Percentiles rank a stretch among this genome's conserved stretches.
Evolutionary conservation across 2,797 vertebrate species (phyloP).

Genomic region (Propithecus deckenii): DNA sequence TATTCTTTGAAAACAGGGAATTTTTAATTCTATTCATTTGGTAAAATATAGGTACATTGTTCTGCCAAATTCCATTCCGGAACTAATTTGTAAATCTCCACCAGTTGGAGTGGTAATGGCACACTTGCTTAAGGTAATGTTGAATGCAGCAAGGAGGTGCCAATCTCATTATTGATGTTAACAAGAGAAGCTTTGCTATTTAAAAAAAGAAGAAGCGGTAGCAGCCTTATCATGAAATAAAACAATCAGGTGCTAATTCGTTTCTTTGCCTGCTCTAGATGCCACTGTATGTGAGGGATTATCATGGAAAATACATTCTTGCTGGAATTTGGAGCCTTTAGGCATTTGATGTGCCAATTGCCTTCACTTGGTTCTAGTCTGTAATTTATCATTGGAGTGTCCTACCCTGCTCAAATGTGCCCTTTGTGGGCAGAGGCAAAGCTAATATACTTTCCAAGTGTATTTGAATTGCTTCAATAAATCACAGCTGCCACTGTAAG

Average conservation of each 20-base stretch:
- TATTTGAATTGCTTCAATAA: conserved; percentile 88
- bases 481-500: conserved; percentile 86
- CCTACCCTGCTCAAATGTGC: conserved; percentile 76
- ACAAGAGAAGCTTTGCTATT: not conserved
- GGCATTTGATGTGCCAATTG: conserved; percentile 84
- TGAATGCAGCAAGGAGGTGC: not conserved
- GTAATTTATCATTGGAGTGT: conserved; percentile 83
- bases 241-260: conserved; percentile 65
- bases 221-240: conserved; percentile 7
- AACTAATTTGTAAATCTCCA: conserved; percentile 30
- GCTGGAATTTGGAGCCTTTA: conserved; percentile 76
- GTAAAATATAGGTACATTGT: not conserved
- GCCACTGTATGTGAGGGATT: conserved; percentile 67
- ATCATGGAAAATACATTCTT: conserved; percentile 80
- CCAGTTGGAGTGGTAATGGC: not conserved
- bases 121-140: not conserved
- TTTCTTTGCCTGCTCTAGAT: conserved; percentile 69
- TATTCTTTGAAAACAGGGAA: not conserved
- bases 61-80: conserved; percentile 24
- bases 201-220: not conserved
- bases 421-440: conserved; percentile 85
- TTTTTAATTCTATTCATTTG: conserved; percentile 8
- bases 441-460: conserved; percentile 87
- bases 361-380: conserved; percentile 80
- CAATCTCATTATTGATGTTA: not conserved